Base-by-base conservation (phyloP, 1,140 invertebrate species). In the Drosophila malerkotliana region DNA sequence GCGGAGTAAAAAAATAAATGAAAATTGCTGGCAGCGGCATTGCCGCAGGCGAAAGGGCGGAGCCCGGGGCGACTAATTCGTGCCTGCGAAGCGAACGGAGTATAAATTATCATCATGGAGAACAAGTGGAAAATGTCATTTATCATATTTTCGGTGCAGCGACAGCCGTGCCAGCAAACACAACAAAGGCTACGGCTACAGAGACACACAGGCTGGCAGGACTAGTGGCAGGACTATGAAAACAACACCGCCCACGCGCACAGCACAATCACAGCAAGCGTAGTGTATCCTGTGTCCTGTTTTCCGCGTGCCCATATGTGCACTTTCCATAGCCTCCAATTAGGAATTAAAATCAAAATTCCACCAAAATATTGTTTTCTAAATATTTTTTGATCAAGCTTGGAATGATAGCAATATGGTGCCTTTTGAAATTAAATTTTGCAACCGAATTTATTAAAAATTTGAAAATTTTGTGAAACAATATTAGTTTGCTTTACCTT, bases 91-190 rank as follows among this genome's bases (percentile, higher is more conserved):
- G 67, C 64, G 61, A 87, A 82, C 71, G 64, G 74, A 87, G 82
- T 89, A 88, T 88, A 88, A 88, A 88, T 88, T 88, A 88, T 88
- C 83, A 88, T 88, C 83, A 79, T 83, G 83, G 76, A 88, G 88
- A 83, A 88, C 83, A 88, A 88, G 83, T 88, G 83, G 72, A 83
- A 83, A 88, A 88, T 88, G 83, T 88, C 83, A 88, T 88, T 88
- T 88, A 88, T 88, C 83, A 88, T 88, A 83, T 88, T 88, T 83
- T 79, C 72, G 83, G 60, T 82, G 83, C 57, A 85, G 48, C 69
- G 75, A 72, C 73, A 73, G 59, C 57, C 48, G 47, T 34, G 79
- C 47, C 77, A 74, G 56, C 74, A 78, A 57, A 57, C 51, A 44
- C 39, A 55, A 37, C 51, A 48, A n/a, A 39, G 30, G 24, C 24